These are phyloP conservation scores for Hirtodrosophila confusa DNA, from an alignment of 2,888 invertebrate genomes.

Conservation along the genomic window DNA sequence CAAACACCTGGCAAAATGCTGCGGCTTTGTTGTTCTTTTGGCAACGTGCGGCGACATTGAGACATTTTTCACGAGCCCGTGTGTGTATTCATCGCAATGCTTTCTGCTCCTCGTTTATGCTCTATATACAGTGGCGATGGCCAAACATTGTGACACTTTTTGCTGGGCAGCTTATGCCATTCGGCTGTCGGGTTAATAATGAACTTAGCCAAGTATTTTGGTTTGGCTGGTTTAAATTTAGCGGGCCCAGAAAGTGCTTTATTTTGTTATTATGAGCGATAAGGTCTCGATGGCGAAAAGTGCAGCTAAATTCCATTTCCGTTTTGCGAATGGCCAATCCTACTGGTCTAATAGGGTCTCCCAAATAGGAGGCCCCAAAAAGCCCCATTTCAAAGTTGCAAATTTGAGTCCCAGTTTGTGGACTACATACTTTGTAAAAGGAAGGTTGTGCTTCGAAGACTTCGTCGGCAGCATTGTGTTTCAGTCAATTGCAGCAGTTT, in stretches of 20 bases:
- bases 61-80: not conserved
- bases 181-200: conserved; percentile 47
- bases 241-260: conserved; percentile 1
- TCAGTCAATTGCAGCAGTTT: not conserved
- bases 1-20: conserved; percentile 56
- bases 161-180: conserved; percentile 18
- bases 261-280: not conserved
- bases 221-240: conserved; percentile 5
- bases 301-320: conserved; percentile 37
- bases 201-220: conserved; percentile 26
- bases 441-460: no score
- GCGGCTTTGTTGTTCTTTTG: conserved; percentile 21
- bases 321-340: conserved; percentile 10
- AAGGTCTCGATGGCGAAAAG: conserved; percentile 9
- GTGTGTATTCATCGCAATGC: conserved; percentile 12
- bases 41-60: conserved; percentile 41
- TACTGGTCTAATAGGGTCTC: conserved; percentile 10
- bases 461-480: conserved; percentile 1
- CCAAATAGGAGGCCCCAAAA: not conserved
- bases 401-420: not conserved
- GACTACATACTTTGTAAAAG: not conserved
- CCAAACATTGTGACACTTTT: conserved; percentile 38
- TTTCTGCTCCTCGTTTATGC: conserved; percentile 9
- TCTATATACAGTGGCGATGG: conserved; percentile 9
- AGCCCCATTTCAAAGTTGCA: not conserved